Evolutionary conservation across 1,140 invertebrate species (phyloP), one percentile per base, ranked within the genome.

Genomic region (Drosophila fuyamai): DNA sequence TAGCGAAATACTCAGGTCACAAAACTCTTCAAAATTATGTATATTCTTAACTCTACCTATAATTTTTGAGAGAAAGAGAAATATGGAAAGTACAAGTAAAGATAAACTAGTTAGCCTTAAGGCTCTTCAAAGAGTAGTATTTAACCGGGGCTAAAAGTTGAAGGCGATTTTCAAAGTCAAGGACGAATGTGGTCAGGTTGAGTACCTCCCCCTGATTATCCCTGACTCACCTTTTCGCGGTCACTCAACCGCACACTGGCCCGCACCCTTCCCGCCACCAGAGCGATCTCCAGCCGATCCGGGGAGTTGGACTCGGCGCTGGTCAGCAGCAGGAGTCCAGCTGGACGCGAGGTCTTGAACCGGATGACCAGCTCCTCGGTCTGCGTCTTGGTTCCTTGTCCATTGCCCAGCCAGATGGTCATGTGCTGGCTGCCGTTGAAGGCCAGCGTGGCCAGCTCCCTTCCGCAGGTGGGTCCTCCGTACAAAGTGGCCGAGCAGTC

Each of bases 401-500:
- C 95, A 54, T 92, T 92, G 48, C 86, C 91, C 92, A 98, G 94
- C 13, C 95, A 94, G 10, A 97, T 95, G 18, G 95, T 95, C 92
- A 98, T 94, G 82, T 97, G 96, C 91, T 99, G 97, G 13, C 96
- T 96, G 13, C 97, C 97, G 90, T 98, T 98, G 85, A 98, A 96
- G 83, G 94, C 96, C 46, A 99, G 93, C 4, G 96, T 98, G 10
- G 96, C 95, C 14, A 97, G 96, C 91, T 98, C 98, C 94, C 98
- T 95, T 56, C 96, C 97, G 94, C 98, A 99, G 2, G 96, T 98
- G 0, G 97, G 96, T 41, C 98, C 98, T 0, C 96, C 97, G 91
- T 96, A 99, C 66, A 95, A 94, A 0, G 98, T 99, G 5, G 94
- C 94, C 8, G 97, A 96, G 93, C 98, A 99, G 93, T 99, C 98